Percentiles rank a stretch among this genome's conserved stretches.
phyloP scores from a whole-genome alignment of 1,140 invertebrate genomes.

The Alviniconcha marisindica region DNA sequence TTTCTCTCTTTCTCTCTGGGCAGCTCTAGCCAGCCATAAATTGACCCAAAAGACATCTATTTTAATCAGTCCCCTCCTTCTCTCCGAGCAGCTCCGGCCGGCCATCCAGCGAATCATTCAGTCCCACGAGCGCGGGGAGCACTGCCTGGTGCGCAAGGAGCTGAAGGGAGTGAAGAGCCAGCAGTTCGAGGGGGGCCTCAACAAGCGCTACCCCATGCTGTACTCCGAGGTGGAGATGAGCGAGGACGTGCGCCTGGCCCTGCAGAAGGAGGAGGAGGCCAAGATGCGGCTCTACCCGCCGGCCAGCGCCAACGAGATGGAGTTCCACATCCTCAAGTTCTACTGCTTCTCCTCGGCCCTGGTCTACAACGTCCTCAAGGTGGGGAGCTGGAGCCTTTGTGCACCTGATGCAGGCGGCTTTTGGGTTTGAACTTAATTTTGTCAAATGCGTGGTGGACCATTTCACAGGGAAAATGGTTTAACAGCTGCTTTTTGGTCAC shows the following conservation, averaged over 20 bases:
- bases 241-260: conserved; percentile 37
- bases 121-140: conserved; percentile 65
- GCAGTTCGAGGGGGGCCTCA: conserved; percentile 33
- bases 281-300: conserved; percentile 61
- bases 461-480: too few relatives aligned
- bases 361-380: conserved; percentile 54
- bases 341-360: conserved; percentile 69
- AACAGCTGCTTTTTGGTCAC: too few relatives aligned
- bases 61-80: too few relatives aligned
- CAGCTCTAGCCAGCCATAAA: too few relatives aligned
- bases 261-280: conserved; percentile 41
- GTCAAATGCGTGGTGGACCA: too few relatives aligned
- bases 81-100: conserved; percentile 23
- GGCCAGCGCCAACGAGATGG: conserved; percentile 69
- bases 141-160: conserved; percentile 66
- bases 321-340: conserved; percentile 74
- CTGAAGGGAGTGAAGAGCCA: conserved; percentile 57
- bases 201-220: conserved; percentile 58
- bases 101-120: conserved; percentile 61
- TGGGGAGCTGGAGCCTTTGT: background rate
- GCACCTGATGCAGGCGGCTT: too few relatives aligned
- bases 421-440: too few relatives aligned
- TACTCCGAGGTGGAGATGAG: conserved; percentile 57
- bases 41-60: too few relatives aligned
- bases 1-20: too few relatives aligned